Evolutionary conservation across 2,888 invertebrate genomes (phyloP).

Genomic region (Watsonalla binaria): DNA sequence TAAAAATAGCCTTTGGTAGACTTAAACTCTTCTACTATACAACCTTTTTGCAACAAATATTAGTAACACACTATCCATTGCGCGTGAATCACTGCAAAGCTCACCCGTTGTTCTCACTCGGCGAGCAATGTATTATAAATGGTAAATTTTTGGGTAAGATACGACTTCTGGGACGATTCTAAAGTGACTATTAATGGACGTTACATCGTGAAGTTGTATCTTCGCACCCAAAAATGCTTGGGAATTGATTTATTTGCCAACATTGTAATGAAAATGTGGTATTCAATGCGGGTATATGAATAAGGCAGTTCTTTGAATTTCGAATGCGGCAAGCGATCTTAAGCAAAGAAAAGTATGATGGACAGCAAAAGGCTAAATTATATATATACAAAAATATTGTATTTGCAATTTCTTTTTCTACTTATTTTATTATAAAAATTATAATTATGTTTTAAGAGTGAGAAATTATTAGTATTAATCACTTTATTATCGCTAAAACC

Average conservation of each 20-base stretch:
- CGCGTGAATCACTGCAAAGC: background rate
- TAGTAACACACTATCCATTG: background rate
- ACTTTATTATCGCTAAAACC: too few species aligned
- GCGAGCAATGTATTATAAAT: background rate
- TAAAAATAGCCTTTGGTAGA: slow-evolving; percentile 19
- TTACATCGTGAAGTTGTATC: slow-evolving; percentile 4
- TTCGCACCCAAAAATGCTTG: background rate
- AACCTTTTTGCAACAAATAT: background rate
- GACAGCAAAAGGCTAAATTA: too few species aligned
- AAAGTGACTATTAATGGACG: slow-evolving; percentile 21
- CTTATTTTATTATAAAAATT: too few species aligned
- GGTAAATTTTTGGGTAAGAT: slow-evolving; percentile 11
- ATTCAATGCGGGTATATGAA: background rate
- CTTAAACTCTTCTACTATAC: background rate
- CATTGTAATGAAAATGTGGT: background rate
- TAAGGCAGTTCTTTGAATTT: too few species aligned
- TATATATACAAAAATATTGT: too few species aligned
- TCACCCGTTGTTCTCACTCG: background rate
- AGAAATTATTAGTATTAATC: too few species aligned
- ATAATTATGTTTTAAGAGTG: too few species aligned
- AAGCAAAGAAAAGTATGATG: too few species aligned
- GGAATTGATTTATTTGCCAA: background rate
- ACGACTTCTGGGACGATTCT: slow-evolving; percentile 26
- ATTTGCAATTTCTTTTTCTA: too few species aligned
- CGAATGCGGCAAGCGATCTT: too few species aligned